phyloP scores from a whole-genome alignment of 1,140 invertebrate species.

The Ostrea edulis region DNA sequence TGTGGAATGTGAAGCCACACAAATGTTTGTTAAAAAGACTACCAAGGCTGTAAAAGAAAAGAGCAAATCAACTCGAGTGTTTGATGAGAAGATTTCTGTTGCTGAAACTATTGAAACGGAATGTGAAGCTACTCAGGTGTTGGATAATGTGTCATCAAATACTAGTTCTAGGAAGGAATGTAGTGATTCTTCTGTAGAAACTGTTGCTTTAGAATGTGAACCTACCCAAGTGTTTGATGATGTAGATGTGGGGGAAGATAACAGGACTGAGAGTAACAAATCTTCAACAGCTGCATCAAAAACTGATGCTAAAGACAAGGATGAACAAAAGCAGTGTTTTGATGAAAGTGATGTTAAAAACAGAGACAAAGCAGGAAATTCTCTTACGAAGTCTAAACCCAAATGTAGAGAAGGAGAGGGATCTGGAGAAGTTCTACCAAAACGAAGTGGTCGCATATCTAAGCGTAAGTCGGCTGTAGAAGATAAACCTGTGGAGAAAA shows the following conservation, averaged over 20 bases:
- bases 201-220: constrained; percentile 36
- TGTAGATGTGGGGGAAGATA: background rate
- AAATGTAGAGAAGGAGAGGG: background rate
- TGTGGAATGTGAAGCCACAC: background rate
- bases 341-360: background rate
- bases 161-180: background rate
- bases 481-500: constrained; percentile 1
- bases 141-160: constrained; percentile 1
- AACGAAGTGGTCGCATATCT: constrained; percentile 7
- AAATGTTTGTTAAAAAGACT: constrained; percentile 1
- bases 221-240: constrained; percentile 42
- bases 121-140: background rate
- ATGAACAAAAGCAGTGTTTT: background rate
- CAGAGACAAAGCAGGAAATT: background rate
- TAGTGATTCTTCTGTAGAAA: constrained; percentile 37
- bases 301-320: background rate
- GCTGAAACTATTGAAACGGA: constrained; percentile 28
- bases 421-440: constrained; percentile 1
- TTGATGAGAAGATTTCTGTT: background rate
- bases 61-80: background rate
- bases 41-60: constrained; percentile 18
- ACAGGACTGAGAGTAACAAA: background rate
- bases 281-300: background rate
- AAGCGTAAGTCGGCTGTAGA: background rate
- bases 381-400: background rate